phyloP scores from a whole-genome alignment of 2,888 invertebrate genomes.

The Trypoxylon attenuatum region DNA sequence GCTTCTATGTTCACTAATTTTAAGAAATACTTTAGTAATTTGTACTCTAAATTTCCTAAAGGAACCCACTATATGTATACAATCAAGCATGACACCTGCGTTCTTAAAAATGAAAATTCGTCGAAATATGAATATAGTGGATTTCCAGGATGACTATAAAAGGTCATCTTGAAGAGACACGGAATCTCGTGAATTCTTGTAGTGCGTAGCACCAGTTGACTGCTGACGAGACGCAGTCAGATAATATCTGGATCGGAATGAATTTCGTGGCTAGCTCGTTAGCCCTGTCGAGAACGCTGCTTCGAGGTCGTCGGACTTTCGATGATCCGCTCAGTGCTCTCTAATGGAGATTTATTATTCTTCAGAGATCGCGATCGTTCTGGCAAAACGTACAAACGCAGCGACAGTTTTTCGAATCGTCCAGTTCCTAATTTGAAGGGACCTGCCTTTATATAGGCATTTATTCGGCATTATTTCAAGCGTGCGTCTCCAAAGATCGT shows the following conservation, averaged over 20 bases:
- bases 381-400: slow-evolving; percentile 16
- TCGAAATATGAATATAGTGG: too few species aligned
- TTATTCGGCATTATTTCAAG: too few species aligned
- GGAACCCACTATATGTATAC: too few species aligned
- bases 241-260: slow-evolving; percentile 45
- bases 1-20: too few species aligned
- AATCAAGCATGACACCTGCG: too few species aligned
- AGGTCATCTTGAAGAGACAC: not conserved
- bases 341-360: slow-evolving; percentile 52
- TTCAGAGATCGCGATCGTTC: slow-evolving; percentile 22
- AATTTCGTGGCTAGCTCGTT: slow-evolving; percentile 49
- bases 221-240: slow-evolving; percentile 23
- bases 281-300: slow-evolving; percentile 17
- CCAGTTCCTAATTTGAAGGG: not conserved
- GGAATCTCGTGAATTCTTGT: not conserved
- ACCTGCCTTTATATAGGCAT: slow-evolving; percentile 4
- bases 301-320: slow-evolving; percentile 27
- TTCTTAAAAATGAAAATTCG: too few species aligned
- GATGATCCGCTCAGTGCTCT: slow-evolving; percentile 15
- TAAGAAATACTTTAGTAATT: too few species aligned
- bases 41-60: too few species aligned
- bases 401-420: not conserved
- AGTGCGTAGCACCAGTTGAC: not conserved
- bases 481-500: too few species aligned
- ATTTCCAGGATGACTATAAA: too few species aligned